Evolutionary conservation across 2,113 vertebrate genomes (phyloP).

Genomic region (Heterotilapia buettikoferi): DNA sequence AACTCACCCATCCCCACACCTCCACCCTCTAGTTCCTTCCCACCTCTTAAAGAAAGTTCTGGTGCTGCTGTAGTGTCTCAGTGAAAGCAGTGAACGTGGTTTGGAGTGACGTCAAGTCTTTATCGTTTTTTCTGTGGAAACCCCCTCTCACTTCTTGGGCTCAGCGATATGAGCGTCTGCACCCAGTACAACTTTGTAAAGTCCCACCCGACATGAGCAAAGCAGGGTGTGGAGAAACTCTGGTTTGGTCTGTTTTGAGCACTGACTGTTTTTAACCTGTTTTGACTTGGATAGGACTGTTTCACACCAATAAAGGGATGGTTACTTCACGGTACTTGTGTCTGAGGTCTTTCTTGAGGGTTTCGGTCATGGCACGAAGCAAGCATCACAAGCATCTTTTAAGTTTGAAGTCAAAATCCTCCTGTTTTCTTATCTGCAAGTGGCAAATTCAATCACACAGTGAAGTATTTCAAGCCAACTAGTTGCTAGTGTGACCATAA

Average conservation of each 20-base stretch:
- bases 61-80: conserved; percentile 39
- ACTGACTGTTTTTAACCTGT: conserved; percentile 54
- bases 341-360: conserved; percentile 19
- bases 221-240: conserved; percentile 1
- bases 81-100: conserved; percentile 36
- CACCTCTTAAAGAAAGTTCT: conserved; percentile 36
- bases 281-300: conserved; percentile 21
- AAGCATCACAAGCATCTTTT: fast-evolving
- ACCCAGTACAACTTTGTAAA: background rate
- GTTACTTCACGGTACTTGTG: conserved; percentile 50
- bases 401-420: background rate
- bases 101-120: conserved; percentile 28
- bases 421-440: background rate
- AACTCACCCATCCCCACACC: background rate
- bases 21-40: background rate
- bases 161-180: background rate
- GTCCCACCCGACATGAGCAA: background rate
- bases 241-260: conserved; percentile 44
- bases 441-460: background rate
- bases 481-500: background rate
- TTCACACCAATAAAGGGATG: conserved; percentile 63
- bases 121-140: conserved; percentile 30
- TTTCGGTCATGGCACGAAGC: background rate
- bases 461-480: background rate
- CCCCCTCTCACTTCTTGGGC: background rate